Conservation (phyloP, 1,140 invertebrate species). For the Achatina immaculata region DNA sequence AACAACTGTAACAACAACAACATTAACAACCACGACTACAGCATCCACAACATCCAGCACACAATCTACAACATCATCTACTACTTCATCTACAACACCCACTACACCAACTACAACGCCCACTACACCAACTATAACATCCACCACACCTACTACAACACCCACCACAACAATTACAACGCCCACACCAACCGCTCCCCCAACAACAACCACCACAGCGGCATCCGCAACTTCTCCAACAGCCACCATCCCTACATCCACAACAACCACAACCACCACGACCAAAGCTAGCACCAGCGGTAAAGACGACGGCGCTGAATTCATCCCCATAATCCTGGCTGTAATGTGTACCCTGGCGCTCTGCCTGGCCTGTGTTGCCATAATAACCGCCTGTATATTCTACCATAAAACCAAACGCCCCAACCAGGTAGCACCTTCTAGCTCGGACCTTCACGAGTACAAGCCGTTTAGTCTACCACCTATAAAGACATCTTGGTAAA, state of each 20-base stretch:
- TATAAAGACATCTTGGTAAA: not conserved
- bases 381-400: slow-evolving; percentile 2
- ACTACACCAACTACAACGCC: slow-evolving; percentile 1
- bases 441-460: not conserved
- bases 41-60: not conserved
- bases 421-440: not conserved
- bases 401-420: slow-evolving; percentile 1
- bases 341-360: slow-evolving; percentile 8
- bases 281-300: not conserved
- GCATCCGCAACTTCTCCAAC: not conserved
- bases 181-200: not conserved
- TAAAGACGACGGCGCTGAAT: slow-evolving; percentile 9
- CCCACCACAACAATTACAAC: not conserved
- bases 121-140: not conserved
- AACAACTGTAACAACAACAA: slow-evolving; percentile 33
- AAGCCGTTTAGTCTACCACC: not conserved
- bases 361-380: not conserved
- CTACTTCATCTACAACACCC: slow-evolving; percentile 8
- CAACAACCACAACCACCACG: not conserved
- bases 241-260: not conserved
- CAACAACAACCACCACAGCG: slow-evolving; percentile 3
- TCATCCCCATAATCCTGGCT: slow-evolving; percentile 1
- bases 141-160: slow-evolving; percentile 1
- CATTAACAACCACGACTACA: slow-evolving; percentile 30
- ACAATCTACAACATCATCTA: not conserved